A percentile compares a stretch with the other conserved stretches of the same genome.
phyloP scores from a whole-genome alignment of 2,888 invertebrate genomes.

The Spodoptera picta region DNA sequence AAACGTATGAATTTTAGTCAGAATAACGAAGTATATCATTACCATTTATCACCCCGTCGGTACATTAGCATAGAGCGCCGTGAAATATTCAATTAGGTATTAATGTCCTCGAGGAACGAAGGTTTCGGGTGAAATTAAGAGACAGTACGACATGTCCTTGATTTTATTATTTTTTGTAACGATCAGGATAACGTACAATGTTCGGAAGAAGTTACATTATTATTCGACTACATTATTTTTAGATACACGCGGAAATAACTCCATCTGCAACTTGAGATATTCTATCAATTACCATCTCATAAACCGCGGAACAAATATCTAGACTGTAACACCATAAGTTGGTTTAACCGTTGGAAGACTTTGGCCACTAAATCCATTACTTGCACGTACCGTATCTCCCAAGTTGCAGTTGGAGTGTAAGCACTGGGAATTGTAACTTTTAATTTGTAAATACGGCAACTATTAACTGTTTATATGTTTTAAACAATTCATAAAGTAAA shows the following conservation, averaged over 20 bases:
- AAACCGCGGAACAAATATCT: conserved; percentile 27
- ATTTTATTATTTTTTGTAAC: conserved; percentile 83
- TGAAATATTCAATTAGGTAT: conserved; percentile 71
- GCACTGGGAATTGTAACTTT: conserved; percentile 65
- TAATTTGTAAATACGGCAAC: conserved; percentile 63
- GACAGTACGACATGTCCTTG: conserved; percentile 68
- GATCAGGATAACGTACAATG: conserved; percentile 78
- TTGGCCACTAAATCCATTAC: conserved; percentile 36
- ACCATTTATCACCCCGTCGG: conserved; percentile 62
- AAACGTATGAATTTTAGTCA: conserved; percentile 57
- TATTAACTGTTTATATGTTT: conserved; percentile 64
- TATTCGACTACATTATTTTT: conserved; percentile 70
- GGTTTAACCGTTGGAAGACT: conserved; percentile 32
- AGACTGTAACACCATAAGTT: conserved; percentile 26
- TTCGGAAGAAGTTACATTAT: conserved; percentile 74
- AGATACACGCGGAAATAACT: conserved; percentile 67
- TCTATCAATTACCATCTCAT: conserved; percentile 24
- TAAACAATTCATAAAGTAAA: conserved; percentile 61
- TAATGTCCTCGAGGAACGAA: conserved; percentile 59
- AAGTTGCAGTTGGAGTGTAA: conserved; percentile 71
- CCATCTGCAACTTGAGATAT: conserved; percentile 66
- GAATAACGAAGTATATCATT: conserved; percentile 63
- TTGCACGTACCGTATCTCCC: conserved; percentile 36
- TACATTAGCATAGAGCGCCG: conserved; percentile 65
- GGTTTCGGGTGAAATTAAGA: conserved; percentile 65